These are phyloP conservation scores for Hycleus cichorii DNA, from an alignment of 1,140 invertebrate species.

Conservation along the genomic window DNA sequence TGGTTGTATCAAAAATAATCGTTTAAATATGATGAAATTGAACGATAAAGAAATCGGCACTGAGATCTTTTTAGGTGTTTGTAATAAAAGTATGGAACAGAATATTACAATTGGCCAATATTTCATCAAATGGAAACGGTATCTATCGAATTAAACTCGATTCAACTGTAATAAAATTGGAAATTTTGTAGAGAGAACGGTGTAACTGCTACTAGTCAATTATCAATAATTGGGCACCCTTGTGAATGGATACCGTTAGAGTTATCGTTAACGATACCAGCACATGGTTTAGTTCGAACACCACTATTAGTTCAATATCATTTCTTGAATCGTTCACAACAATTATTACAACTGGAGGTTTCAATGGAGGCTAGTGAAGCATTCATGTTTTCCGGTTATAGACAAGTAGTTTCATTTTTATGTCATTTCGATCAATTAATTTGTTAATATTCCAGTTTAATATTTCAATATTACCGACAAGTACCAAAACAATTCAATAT, in stretches of 20 bases:
- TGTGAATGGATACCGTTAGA: conserved; percentile 63
- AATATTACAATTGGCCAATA: conserved; percentile 53
- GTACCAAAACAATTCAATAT: conserved; percentile 54
- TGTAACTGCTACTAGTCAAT: conserved; percentile 42
- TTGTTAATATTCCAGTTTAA: conserved; percentile 46
- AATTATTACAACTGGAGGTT: conserved; percentile 64
- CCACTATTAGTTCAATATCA: conserved; percentile 62
- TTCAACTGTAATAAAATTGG: background rate
- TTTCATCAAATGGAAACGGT: conserved; percentile 70
- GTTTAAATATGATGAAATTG: conserved; percentile 37
- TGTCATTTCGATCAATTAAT: background rate
- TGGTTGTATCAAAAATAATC: conserved; percentile 24
- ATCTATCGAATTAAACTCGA: conserved; percentile 19
- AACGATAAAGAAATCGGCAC: conserved; percentile 45
- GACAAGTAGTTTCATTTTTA: conserved; percentile 54
- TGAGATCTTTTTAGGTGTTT: conserved; percentile 45
- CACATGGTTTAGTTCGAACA: conserved; percentile 64
- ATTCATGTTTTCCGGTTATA: conserved; percentile 87
- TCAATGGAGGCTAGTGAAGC: conserved; percentile 74
- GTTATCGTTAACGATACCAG: conserved; percentile 63
- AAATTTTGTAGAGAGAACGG: conserved; percentile 24
- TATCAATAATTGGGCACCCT: conserved; percentile 50
- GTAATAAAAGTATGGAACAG: conserved; percentile 33
- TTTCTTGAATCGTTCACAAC: conserved; percentile 63
- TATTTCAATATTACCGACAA: conserved; percentile 57